Evolutionary conservation across 1,140 invertebrate species (phyloP), one percentile per base, ranked within the genome.

Genomic region (Physella acuta): DNA sequence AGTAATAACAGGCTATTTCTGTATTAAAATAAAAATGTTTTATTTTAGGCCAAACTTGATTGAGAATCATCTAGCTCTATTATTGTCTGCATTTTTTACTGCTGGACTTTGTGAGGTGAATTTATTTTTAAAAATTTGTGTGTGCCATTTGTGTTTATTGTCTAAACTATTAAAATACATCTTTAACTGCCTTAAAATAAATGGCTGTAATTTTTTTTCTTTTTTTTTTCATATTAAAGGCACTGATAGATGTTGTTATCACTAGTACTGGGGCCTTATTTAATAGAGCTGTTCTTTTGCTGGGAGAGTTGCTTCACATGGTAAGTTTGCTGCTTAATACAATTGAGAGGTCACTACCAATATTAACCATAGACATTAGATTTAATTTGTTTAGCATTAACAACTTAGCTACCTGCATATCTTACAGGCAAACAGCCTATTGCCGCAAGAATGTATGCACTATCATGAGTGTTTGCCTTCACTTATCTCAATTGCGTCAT

Each of bases 191-290:
- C n/a, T n/a, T 49, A 49, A 49, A 49, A 11, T 14, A 14, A 49
- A 49, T 49, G 11, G 11, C n/a, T 8, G 8, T 28, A 55, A 14
- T 70, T 74, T 76, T 8, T 44, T 44, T 44, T 44, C 33, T 64
- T 83, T 75, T 93, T 93, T n/a, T 87, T 97, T 66, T 44, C 53
- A 24, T 5, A 3, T 34, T 31, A 1, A 74, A 87, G 84, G 94
- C 94, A 17, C 87, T 98, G 44, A 92, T 93, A 17, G 93, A 97
- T 86, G 94, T 96, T 3, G 93, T 97, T 75, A 91, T 94, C 5
- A 91, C 91, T 33, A 92, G 91, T 74, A 94, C 95, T 80, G 92
- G 91, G 5, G 91, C 93, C 79, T 90, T 97, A 71, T 95, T 93
- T 49, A 91, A 97, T 49, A 88, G 93, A 67, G 93, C 94, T 31